Evolutionary conservation across 2,113 vertebrate species (phyloP), one percentile per base, ranked within the genome.

Genomic region (Anolis sagrei): DNA sequence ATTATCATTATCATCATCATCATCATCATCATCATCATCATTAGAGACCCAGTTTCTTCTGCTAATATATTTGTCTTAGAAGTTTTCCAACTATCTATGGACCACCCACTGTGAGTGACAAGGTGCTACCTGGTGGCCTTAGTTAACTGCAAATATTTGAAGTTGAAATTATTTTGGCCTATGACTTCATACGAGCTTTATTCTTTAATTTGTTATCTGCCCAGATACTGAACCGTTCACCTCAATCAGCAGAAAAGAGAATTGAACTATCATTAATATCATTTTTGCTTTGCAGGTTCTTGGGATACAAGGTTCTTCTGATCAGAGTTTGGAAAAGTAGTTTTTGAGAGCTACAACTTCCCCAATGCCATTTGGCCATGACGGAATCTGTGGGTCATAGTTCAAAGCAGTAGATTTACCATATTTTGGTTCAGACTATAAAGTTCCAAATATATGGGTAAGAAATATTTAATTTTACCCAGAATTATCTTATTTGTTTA

Each of bases 81-180:
- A 79, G 39, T 29, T 86, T 88, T 81, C 83, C 68, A 82, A 6
- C 81, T 32, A 44, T 86, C 83, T 90, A 19, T 49, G 77, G 18
- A 0, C 69, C 21, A 0, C 69, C 81, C 73, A 86, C 83, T 83
- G 14, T 10, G 61, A 79, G 49, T 82, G 81, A 86, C 39, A 79
- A 27, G 72, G 80, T 69, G n/a, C 16, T 87, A 74, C 7, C 49
- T 32, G 82, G 69, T 86, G 14, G 79, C 5, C 54, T 34, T 1
- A 23, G 64, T 85, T 58, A 83, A 83, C 81, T 62, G 27, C 69
- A 83, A 61, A 74, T 29, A 62, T 62, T 75, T 74, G 72, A 36
- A 44, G 23, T 9, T 27, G 34, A 49, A 27, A 75, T 62, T 75
- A 75, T 5, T 62, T 48, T 83, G 81, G 36, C 34, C 29, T 14